phyloP scores from a whole-genome alignment of 2,797 vertebrate genomes.

The Microtus californicus region DNA sequence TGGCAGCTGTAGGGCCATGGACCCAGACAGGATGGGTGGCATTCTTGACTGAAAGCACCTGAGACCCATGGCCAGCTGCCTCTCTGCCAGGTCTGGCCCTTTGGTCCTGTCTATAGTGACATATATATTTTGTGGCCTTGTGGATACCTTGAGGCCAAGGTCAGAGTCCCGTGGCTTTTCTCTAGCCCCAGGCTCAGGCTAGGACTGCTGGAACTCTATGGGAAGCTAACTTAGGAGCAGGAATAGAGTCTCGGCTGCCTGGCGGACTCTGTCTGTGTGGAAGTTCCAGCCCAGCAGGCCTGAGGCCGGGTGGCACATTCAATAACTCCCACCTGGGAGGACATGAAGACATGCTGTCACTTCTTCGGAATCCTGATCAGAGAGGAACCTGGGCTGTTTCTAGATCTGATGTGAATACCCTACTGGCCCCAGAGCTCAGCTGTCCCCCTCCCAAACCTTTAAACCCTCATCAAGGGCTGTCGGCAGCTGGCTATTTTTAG shows the following conservation, averaged over 20 bases:
- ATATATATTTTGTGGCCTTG: background rate
- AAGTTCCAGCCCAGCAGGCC: background rate
- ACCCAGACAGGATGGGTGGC: background rate
- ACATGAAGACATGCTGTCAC: background rate
- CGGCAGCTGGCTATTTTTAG: conserved; percentile 39
- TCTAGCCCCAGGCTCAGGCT: background rate
- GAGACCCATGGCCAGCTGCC: background rate
- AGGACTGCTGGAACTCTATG: background rate
- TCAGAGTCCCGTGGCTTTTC: background rate
- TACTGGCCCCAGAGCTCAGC: background rate
- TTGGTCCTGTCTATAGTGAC: background rate
- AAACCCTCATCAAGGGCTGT: background rate
- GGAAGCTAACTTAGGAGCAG: fast-evolving
- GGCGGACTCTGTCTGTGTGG: background rate
- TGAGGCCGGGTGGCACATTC: background rate
- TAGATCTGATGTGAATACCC: background rate
- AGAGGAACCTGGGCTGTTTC: background rate
- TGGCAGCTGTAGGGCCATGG: background rate
- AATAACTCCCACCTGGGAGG: background rate
- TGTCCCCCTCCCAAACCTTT: background rate
- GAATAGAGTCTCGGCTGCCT: background rate
- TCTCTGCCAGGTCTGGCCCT: background rate
- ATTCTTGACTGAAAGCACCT: background rate
- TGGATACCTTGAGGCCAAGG: background rate
- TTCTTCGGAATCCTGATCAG: conserved; percentile 14